Percentiles rank a stretch among this genome's conserved stretches.
phyloP scores from a whole-genome alignment of 2,113 vertebrate species.

The Rhea pennata region DNA sequence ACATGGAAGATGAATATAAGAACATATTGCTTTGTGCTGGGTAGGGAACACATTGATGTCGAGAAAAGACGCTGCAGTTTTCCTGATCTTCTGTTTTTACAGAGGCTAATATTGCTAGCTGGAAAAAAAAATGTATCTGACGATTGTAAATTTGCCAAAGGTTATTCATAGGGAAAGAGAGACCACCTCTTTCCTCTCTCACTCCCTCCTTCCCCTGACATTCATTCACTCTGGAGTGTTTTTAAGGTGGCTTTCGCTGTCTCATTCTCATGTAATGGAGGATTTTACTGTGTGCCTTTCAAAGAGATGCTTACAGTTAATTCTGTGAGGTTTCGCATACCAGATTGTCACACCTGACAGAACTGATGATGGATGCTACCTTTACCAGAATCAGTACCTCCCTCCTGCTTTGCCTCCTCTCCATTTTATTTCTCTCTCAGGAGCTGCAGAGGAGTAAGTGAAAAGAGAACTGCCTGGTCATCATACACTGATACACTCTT shows the following conservation, averaged over 20 bases:
- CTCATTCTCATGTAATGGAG: background rate
- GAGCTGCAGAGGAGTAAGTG: conserved; percentile 15
- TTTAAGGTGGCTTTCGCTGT: conserved; percentile 30
- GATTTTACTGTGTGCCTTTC: background rate
- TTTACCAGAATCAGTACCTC: background rate
- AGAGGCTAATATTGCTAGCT: background rate
- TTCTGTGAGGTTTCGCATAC: background rate
- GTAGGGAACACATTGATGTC: background rate
- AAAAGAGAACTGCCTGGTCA: conserved; percentile 49
- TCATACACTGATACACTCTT: background rate
- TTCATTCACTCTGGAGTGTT: background rate
- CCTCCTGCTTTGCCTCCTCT: background rate
- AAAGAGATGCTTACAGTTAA: background rate
- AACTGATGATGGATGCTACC: background rate
- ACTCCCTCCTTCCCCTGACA: background rate
- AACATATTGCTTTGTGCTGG: background rate
- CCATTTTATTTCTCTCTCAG: background rate
- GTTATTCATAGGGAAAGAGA: background rate
- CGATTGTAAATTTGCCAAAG: background rate
- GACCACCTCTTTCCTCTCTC: background rate
- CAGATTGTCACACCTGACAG: background rate
- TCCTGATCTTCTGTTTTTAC: background rate
- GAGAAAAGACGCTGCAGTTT: background rate
- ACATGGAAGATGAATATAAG: background rate
- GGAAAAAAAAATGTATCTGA: background rate